Evolutionary conservation across 37 sponge, comb jelly and placozoan species (phyloP).

Genomic region (Tethya wilhelma): DNA sequence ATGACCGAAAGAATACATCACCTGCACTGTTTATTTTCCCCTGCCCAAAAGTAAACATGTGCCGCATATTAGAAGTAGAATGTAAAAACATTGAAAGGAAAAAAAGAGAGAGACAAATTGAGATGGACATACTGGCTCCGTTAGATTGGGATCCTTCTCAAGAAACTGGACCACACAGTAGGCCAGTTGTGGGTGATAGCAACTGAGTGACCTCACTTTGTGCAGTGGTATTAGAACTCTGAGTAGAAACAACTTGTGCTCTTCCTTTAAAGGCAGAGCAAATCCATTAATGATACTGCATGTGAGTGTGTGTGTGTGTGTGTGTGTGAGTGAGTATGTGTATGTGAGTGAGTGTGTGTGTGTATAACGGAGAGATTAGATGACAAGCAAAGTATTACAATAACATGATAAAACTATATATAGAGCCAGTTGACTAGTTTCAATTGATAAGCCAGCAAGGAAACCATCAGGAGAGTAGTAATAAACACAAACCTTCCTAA

Average conservation of each 20-base stretch:
- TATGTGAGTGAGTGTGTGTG: too few relatives aligned
- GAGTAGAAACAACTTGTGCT: constrained; percentile 92
- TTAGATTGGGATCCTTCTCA: constrained; percentile 96
- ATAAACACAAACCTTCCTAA: constrained; percentile 74
- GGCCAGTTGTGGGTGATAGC: constrained; percentile 87
- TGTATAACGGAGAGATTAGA: too few relatives aligned
- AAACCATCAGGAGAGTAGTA: neutral
- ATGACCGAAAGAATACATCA: neutral
- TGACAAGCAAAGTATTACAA: neutral
- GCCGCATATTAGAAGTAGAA: neutral
- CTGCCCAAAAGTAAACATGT: neutral
- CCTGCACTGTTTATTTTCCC: neutral
- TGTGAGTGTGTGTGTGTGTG: neutral
- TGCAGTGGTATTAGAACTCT: constrained; percentile 96
- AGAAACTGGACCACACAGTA: constrained; percentile 98
- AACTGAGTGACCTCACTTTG: constrained; percentile 79
- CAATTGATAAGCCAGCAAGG: neutral
- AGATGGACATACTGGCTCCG: constrained; percentile 78
- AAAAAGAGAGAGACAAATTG: neutral
- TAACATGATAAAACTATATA: neutral
- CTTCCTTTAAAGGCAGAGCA: constrained; percentile 96
- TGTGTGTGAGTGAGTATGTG: too few relatives aligned
- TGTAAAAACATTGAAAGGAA: neutral
- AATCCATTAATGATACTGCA: constrained; percentile 97
- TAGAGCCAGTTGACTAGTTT: neutral